phyloP scores from a whole-genome alignment of 2,888 invertebrate genomes.

The Macrosiphum euphorbiae region DNA sequence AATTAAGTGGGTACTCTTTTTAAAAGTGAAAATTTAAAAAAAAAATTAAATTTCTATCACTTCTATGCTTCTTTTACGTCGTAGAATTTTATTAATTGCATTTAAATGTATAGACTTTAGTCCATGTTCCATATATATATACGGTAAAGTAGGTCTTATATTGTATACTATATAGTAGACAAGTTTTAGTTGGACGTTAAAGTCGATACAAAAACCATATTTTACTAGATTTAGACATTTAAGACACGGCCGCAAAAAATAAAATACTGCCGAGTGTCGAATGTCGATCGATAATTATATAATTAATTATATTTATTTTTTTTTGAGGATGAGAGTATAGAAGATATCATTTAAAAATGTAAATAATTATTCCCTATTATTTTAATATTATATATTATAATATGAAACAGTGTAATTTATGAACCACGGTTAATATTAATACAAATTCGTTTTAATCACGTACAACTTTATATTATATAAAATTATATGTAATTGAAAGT shows the following conservation, averaged over 20 bases:
- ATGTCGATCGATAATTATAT: constrained; percentile 5
- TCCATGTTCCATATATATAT: background rate
- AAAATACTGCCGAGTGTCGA: background rate
- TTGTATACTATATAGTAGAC: background rate
- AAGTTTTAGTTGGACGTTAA: constrained; percentile 25
- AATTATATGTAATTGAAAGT: background rate
- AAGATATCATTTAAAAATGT: background rate
- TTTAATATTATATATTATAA: background rate
- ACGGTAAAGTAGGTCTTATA: background rate
- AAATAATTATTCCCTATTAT: background rate
- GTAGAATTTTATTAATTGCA: constrained; percentile 24
- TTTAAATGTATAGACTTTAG: background rate
- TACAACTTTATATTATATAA: background rate
- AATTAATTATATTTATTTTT: background rate
- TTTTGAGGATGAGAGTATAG: background rate
- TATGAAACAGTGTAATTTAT: background rate
- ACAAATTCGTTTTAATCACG: background rate
- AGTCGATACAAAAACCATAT: constrained; percentile 38
- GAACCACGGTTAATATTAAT: background rate
- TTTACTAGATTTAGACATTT: constrained; percentile 41
- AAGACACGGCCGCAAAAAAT: constrained; percentile 26
- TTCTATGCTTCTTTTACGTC: background rate
- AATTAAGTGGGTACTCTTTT: background rate
- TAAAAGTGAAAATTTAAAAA: background rate
- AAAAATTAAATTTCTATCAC: background rate